Percentiles rank a stretch among this genome's conserved stretches.
phyloP scores from a whole-genome alignment of 1,140 invertebrate genomes.

The Zelostemma sp. region DNA sequence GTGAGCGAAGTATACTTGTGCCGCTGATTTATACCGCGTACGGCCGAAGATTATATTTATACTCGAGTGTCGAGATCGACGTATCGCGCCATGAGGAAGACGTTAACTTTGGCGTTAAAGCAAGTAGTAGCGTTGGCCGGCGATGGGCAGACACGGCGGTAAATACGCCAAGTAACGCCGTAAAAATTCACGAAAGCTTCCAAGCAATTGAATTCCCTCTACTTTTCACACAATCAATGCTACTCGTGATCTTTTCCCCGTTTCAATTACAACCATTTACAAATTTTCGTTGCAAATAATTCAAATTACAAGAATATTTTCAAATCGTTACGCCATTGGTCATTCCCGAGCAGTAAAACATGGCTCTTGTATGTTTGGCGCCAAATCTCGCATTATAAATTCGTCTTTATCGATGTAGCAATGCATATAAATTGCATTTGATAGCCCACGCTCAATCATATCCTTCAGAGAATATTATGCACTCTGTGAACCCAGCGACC shows the following conservation, averaged over 20 bases:
- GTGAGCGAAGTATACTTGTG: slow-evolving; percentile 12
- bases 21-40: slow-evolving; percentile 28
- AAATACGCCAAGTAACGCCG: slow-evolving; percentile 18
- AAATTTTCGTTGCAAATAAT: too few relatives aligned
- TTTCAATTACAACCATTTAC: too few relatives aligned
- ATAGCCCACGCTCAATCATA: slow-evolving; percentile 26
- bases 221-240: too few relatives aligned
- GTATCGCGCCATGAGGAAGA: slow-evolving; percentile 42
- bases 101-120: slow-evolving; percentile 31
- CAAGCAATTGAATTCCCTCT: too few relatives aligned
- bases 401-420: slow-evolving; percentile 14
- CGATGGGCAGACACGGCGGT: slow-evolving; percentile 40
- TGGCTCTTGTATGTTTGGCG: too few relatives aligned
- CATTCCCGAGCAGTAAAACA: too few relatives aligned
- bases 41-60: slow-evolving; percentile 36
- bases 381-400: background rate
- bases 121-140: slow-evolving; percentile 42
- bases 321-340: too few relatives aligned
- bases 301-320: too few relatives aligned
- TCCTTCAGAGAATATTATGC: slow-evolving; percentile 8
- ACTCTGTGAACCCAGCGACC: slow-evolving; percentile 4
- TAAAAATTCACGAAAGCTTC: too few relatives aligned
- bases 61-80: slow-evolving; percentile 36
- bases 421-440: slow-evolving; percentile 33
- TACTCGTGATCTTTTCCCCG: too few relatives aligned